Base-by-base conservation (phyloP, 2,113 vertebrate species). In the Hippoglossus stenolepis region DNA sequence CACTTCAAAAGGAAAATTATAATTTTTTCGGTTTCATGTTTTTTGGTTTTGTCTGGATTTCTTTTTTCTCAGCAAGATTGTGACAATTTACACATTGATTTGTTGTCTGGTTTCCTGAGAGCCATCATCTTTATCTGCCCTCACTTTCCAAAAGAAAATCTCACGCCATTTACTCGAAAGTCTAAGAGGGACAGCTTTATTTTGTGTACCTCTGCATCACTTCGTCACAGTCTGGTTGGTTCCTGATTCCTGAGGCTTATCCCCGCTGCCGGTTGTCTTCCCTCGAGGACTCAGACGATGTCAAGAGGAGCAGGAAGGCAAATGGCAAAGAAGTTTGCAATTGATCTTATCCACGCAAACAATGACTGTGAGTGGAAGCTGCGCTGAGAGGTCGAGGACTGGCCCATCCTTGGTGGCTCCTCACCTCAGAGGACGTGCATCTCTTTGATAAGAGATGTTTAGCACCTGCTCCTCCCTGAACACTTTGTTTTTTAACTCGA, bases 341-440 rank as follows among this genome's bases (percentile, higher is more conserved):
- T 70, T 80, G 65, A 74, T 87, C 62, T 80, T 31, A 23, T 40
- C 53, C 43, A 61, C 65, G 62, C 74, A 86, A 70, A 72, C 70
- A 65, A 49, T 40, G 51, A 31, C 61, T 26, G 65, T 57, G 53
- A 83, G 76, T 23, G 10, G 43, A 20, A 49, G 43, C 62, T 72
- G n/a, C 49, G 57, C 54, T 40, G 51, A 17, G 45, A 13, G 24
- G 63, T 31, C 31, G 31, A 31, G 56, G 28, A 64, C 28, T 1
- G 5, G 31, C 21, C 40, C 43, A 9, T 62, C 54, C 69, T 69
- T n/a, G 8, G 28, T 38, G 35, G 35, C 18, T 43, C 31, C 65
- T 66, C 61, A 45, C 21, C 70, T 66, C 45, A 14, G 51, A 68
- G 40, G 20, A 12, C 5, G 47, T 17, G 17, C 6, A 8, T 53